Percentiles rank a stretch among this genome's conserved stretches.
phyloP scores from a whole-genome alignment of 2,113 vertebrate genomes.

The Lepisosteus oculatus region DNA sequence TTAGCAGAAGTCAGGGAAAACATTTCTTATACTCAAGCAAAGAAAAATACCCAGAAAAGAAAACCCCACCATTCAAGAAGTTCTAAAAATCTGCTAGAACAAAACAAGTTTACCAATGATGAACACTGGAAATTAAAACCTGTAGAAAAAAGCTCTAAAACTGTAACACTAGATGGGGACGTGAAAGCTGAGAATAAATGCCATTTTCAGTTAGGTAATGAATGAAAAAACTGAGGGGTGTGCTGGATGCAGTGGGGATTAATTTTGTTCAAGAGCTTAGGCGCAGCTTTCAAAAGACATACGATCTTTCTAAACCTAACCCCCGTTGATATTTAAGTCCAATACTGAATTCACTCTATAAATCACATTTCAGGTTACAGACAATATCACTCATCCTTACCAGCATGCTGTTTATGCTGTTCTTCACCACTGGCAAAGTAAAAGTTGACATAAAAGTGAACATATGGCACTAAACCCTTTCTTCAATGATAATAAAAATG shows the following conservation, averaged over 20 bases:
- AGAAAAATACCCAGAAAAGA: too few relatives aligned
- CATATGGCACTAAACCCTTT: slow-evolving; percentile 67
- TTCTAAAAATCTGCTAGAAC: too few relatives aligned
- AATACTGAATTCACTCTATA: not conserved
- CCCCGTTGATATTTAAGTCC: not conserved
- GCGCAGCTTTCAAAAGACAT: too few relatives aligned
- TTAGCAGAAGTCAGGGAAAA: too few relatives aligned
- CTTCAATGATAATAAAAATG: slow-evolving; percentile 20
- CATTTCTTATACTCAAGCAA: too few relatives aligned
- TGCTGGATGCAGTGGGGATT: not conserved
- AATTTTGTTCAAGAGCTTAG: too few relatives aligned
- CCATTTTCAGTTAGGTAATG: not conserved
- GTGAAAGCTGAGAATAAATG: not conserved
- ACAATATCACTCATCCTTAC: not conserved
- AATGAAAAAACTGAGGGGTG: not conserved
- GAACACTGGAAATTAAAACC: too few relatives aligned
- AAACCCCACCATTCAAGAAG: too few relatives aligned
- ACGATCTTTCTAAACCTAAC: too few relatives aligned
- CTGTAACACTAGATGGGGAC: not conserved
- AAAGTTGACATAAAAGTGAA: slow-evolving; percentile 54
- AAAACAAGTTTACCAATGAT: too few relatives aligned
- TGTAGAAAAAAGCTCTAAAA: not conserved
- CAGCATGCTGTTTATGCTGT: too few relatives aligned
- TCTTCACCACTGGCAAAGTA: slow-evolving; percentile 14
- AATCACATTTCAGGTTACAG: not conserved